Base-by-base conservation (phyloP, 2,888 invertebrate species). In the Theristus sp. region DNA sequence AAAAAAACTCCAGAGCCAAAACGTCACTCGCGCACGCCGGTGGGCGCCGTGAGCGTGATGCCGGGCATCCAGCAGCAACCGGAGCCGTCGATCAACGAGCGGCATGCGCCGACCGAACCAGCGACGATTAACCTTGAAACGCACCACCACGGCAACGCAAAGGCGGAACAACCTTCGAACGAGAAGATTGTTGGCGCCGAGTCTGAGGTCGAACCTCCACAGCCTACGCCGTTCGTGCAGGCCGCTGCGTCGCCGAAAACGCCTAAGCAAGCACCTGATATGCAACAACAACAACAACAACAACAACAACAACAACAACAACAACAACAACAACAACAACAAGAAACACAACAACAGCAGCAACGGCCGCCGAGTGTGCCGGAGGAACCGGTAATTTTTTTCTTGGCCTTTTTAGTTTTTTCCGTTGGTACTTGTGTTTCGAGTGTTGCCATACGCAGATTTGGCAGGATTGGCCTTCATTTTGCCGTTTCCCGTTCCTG, bases 1-100 rank as follows among this genome's bases (percentile, higher is more conserved):
- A n/a, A n/a, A n/a, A n/a, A n/a, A 38, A 38, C 17, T 38, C 10
- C 38, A 38, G 38, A 38, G 17, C 38, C 38, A 6, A 6, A 17
- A 13, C 38, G 38, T 38, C 38, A 38, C 10, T 17, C 6, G 10
- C 38, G 38, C 17, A 38, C 38, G 38, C 38, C 38, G 38, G 38
- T 38, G 38, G 56, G 56, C 24, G 56, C 56, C 1, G n/a, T 56
- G 25, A 56, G 56, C 29, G 56, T 56, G 6, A 56, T 56, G 56
- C 56, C 56, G 2, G 56, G 56, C 26, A 54, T 22, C 6, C 26
- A 27, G 27, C 54, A 27, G 26, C 17, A 10, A 2, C 25, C 2
- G 6, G 2, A 24, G 28, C 26, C 52, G 52, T n/a, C n/a, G n/a
- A n/a, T n/a, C n/a, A n/a, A n/a, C n/a, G n/a, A n/a, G n/a, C n/a